Conservation (phyloP, 92 coral and sea anemone species). For the Phenganax stokvisi region DNA sequence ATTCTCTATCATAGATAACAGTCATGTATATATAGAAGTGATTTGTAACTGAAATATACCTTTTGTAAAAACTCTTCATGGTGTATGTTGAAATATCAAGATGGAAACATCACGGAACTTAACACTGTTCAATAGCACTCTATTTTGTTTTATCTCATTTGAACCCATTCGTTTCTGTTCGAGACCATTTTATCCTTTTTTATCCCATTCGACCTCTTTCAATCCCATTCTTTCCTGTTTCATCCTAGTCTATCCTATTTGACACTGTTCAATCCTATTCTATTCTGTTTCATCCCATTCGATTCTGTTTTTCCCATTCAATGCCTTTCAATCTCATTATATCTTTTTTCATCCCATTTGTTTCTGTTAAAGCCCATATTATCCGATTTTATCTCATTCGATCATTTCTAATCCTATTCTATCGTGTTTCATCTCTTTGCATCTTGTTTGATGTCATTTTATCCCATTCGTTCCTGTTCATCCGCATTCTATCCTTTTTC, state of each 20-base stretch:
- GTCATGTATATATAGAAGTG: too few relatives aligned
- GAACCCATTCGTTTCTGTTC: not conserved
- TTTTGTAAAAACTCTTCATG: too few relatives aligned
- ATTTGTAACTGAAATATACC: too few relatives aligned
- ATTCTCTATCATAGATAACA: too few relatives aligned
- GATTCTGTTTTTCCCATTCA: not conserved
- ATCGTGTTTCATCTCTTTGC: too few relatives aligned
- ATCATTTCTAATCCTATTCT: not conserved
- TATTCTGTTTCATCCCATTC: not conserved
- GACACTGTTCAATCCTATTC: too few relatives aligned
- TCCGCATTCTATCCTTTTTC: too few relatives aligned
- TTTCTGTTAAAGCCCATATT: not conserved
- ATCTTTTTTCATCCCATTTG: slow-evolving; percentile 7
- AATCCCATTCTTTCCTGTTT: not conserved
- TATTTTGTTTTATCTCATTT: not conserved
- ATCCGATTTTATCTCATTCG: not conserved
- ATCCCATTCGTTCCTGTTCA: too few relatives aligned
- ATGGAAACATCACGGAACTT: too few relatives aligned
- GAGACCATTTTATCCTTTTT: not conserved
- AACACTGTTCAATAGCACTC: not conserved
- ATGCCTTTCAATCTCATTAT: not conserved
- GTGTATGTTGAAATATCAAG: too few relatives aligned
- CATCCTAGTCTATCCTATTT: not conserved
- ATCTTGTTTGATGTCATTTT: too few relatives aligned
- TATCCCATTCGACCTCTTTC: not conserved